Conservation (phyloP, 2,888 invertebrate genomes). For the Coelogynopora nodosa region DNA sequence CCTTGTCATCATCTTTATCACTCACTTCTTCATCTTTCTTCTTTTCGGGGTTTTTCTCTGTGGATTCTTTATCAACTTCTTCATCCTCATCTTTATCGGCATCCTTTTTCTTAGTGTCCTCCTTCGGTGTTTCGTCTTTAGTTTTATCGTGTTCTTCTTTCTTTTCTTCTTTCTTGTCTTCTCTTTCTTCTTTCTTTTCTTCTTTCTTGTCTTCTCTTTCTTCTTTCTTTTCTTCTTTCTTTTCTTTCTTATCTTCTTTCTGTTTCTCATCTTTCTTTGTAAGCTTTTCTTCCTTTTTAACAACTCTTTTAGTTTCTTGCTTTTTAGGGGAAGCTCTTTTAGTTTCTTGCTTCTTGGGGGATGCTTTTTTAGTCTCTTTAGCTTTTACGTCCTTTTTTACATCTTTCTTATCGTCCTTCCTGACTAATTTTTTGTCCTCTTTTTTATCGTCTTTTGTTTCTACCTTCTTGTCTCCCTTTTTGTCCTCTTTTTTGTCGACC, state of each 20-base stretch:
- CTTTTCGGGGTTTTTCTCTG: neutral
- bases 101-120: neutral
- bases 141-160: neutral
- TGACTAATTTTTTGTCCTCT: neutral
- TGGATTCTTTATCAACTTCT: neutral
- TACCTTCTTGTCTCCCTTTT: neutral
- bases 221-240: neutral
- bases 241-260: neutral
- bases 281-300: too few species aligned
- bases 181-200: neutral
- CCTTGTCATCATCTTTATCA: neutral
- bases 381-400: slow-evolving; percentile 2
- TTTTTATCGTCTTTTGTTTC: neutral
- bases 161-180: neutral
- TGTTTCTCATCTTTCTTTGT: too few species aligned
- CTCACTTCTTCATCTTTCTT: neutral
- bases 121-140: neutral
- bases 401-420: neutral
- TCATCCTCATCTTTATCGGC: neutral
- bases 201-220: neutral
- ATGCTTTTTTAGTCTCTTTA: slow-evolving; percentile 19
- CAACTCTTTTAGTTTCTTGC: too few species aligned
- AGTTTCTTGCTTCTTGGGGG: neutral
- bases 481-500: slow-evolving; percentile 5
- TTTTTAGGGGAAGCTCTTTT: neutral